Conservation (phyloP, 2,113 vertebrate genomes). For the Suncus etruscus region DNA sequence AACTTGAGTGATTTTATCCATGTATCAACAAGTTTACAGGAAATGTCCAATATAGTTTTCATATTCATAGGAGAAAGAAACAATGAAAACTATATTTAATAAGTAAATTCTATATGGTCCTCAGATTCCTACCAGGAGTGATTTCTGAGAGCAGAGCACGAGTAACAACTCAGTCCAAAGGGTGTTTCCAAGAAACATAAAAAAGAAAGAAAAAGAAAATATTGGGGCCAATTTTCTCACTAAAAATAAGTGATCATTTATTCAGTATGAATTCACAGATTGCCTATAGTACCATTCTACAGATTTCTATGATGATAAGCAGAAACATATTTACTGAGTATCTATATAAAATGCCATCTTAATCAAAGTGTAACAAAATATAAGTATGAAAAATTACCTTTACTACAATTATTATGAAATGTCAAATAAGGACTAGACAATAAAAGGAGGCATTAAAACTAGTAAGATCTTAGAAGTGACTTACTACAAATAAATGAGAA, state of each 20-base stretch:
- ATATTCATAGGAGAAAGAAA: no score
- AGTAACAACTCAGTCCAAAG: no score
- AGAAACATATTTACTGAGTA: neutral
- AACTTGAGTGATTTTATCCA: neutral
- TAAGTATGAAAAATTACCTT: neutral
- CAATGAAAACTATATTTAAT: neutral
- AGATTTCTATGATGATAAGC: neutral
- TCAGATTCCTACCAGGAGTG: no score
- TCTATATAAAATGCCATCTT: neutral
- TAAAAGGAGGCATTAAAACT: neutral
- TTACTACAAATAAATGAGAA: neutral
- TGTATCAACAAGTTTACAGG: neutral
- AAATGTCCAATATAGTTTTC: neutral
- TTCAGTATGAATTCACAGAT: neutral
- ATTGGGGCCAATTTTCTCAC: neutral
- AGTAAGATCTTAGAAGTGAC: neutral
- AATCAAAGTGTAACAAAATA: neutral
- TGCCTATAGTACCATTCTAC: neutral
- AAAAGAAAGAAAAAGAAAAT: neutral
- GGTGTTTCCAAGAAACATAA: no score
- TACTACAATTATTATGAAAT: neutral
- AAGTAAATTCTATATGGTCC: neutral
- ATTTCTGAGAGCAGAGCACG: no score
- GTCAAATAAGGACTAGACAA: neutral
- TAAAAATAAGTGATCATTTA: neutral